Evolutionary conservation across 2,888 invertebrate genomes (phyloP).

Genomic region (Amphiduros pacificus): DNA sequence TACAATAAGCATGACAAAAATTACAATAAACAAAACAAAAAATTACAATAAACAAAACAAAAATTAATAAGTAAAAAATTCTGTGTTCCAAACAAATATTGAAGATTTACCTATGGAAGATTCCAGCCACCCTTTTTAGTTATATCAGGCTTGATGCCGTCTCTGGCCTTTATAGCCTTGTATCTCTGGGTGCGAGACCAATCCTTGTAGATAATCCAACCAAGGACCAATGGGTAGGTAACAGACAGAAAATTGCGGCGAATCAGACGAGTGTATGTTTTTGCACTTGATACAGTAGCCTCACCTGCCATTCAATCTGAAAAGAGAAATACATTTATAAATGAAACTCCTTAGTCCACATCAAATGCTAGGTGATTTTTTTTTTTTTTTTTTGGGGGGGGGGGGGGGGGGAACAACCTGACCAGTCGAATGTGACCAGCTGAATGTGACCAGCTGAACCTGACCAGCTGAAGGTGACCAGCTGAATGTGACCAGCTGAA

Average conservation of each 20-base stretch:
- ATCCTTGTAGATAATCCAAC: conserved; percentile 26
- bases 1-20: no score
- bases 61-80: no score
- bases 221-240: conserved; percentile 18
- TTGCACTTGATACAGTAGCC: neutral
- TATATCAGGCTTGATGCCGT: neutral
- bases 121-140: neutral
- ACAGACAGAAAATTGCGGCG: conserved; percentile 14
- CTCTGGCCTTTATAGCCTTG: conserved; percentile 20
- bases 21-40: no score
- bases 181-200: conserved; percentile 25
- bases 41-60: no score
- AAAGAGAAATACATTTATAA: neutral
- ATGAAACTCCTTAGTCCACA: no score
- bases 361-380: no score
- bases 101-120: neutral
- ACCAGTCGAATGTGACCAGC: no score
- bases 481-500: no score
- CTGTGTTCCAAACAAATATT: neutral
- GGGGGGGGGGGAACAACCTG: no score
- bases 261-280: neutral
- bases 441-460: no score
- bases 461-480: no score
- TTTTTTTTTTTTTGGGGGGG: no score
- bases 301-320: neutral